These are phyloP conservation scores for Erpobdella octoculata DNA, from an alignment of 2,888 invertebrate genomes.

Conservation along the genomic window DNA sequence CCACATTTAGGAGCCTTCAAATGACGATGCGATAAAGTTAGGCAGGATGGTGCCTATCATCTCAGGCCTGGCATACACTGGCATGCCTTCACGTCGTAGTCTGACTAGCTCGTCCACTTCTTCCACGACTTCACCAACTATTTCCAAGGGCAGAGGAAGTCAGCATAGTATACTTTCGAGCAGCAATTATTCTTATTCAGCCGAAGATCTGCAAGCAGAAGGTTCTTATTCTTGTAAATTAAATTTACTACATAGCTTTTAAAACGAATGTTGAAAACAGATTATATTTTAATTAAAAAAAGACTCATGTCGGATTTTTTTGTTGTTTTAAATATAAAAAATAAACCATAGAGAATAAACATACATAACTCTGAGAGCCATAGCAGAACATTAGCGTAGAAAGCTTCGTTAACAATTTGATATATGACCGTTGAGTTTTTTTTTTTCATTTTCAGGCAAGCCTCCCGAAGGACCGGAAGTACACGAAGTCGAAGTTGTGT, in stretches of 20 bases:
- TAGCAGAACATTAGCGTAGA: no score
- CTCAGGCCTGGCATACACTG: conserved; percentile 21
- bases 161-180: conserved; percentile 28
- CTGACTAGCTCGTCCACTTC: conserved; percentile 21
- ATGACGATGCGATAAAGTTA: not conserved
- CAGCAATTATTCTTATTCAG: conserved; percentile 34
- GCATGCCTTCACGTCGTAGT: conserved; percentile 26
- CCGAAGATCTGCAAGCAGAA: conserved; percentile 28
- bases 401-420: no score
- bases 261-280: no score
- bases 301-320: not conserved
- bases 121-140: conserved; percentile 17
- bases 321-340: not conserved
- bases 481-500: conserved; percentile 70
- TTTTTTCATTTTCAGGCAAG: no score
- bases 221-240: not conserved
- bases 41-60: conserved; percentile 9
- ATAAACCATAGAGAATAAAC: not conserved
- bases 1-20: not conserved
- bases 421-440: no score
- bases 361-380: no score
- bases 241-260: not conserved
- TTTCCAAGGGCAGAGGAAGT: conserved; percentile 25
- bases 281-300: no score
- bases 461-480: conserved; percentile 49